A percentile compares a stretch with the other conserved stretches of the same genome.
phyloP scores from a whole-genome alignment of 1,140 invertebrate species.

The Macrobrachium nipponense region DNA sequence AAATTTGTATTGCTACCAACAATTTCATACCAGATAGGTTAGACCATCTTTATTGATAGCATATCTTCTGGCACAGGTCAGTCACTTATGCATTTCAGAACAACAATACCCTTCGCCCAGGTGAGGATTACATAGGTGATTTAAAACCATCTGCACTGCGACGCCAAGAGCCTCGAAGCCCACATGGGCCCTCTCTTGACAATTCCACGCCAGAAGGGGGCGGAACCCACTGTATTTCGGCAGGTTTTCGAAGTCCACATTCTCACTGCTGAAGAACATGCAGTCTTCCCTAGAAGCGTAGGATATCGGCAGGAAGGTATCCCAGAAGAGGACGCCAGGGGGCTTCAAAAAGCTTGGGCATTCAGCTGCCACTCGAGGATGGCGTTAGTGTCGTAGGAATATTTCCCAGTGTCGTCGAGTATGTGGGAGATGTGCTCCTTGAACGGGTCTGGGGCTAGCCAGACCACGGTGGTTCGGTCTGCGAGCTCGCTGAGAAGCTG shows the following conservation, averaged over 20 bases:
- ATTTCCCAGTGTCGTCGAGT: conserved; percentile 14
- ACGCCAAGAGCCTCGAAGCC: conserved; percentile 35
- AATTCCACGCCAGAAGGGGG: conserved; percentile 20
- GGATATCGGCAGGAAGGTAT: conserved; percentile 47
- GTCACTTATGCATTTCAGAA: conserved; percentile 8
- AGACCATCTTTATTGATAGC: no score
- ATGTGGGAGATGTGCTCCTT: conserved; percentile 38
- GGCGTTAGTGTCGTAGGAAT: conserved; percentile 22
- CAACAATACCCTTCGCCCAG: conserved; percentile 35
- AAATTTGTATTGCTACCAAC: no score
- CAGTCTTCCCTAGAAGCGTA: conserved; percentile 22
- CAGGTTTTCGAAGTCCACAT: not conserved
- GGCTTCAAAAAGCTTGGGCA: conserved; percentile 27
- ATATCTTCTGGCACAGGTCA: no score
- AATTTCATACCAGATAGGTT: no score
- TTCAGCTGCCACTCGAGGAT: conserved; percentile 40
- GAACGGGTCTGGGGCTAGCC: conserved; percentile 45
- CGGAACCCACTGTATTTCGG: not conserved
- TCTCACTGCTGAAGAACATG: conserved; percentile 2
- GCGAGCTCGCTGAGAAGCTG: conserved; percentile 15
- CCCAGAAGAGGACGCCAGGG: conserved; percentile 32
- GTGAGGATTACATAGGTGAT: conserved; percentile 43
- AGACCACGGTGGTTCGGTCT: conserved; percentile 33
- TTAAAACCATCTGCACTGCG: conserved; percentile 50
- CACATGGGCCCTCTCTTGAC: conserved; percentile 33